phyloP scores from a whole-genome alignment of 2,888 invertebrate species.

The Buathra laborator region DNA sequence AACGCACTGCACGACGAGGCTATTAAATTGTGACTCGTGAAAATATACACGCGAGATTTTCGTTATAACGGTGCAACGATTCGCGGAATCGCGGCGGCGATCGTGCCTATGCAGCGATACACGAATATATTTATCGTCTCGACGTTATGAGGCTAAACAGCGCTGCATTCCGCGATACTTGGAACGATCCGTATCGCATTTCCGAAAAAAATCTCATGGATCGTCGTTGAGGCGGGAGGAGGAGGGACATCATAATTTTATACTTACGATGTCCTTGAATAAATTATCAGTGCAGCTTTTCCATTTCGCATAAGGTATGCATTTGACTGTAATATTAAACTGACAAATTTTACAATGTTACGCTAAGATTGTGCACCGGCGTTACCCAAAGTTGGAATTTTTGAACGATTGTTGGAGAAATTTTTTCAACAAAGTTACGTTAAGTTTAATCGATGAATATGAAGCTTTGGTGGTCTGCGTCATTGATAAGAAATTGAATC shows the following conservation, averaged over 20 bases:
- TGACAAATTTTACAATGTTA: background rate
- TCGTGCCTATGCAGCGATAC: background rate
- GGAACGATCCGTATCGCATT: slow-evolving; percentile 24
- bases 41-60: background rate
- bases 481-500: no score
- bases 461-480: no score
- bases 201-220: slow-evolving; percentile 47
- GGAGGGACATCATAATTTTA: slow-evolving; percentile 40
- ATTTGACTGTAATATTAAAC: background rate
- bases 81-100: slow-evolving; percentile 9
- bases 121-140: background rate
- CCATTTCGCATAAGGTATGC: slow-evolving; percentile 40
- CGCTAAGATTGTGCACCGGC: no score
- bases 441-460: no score
- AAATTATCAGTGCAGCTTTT: slow-evolving; percentile 29
- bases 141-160: slow-evolving; percentile 12
- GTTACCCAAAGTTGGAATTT: no score
- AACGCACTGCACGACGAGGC: slow-evolving; percentile 51
- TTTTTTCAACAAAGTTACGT: no score
- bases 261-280: slow-evolving; percentile 46
- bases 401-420: no score
- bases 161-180: slow-evolving; percentile 1
- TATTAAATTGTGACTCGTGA: slow-evolving; percentile 45
- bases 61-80: background rate
- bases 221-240: background rate